Conservation (phyloP, 64 coral and sea anemone species). For the Stichodactyla helianthus region DNA sequence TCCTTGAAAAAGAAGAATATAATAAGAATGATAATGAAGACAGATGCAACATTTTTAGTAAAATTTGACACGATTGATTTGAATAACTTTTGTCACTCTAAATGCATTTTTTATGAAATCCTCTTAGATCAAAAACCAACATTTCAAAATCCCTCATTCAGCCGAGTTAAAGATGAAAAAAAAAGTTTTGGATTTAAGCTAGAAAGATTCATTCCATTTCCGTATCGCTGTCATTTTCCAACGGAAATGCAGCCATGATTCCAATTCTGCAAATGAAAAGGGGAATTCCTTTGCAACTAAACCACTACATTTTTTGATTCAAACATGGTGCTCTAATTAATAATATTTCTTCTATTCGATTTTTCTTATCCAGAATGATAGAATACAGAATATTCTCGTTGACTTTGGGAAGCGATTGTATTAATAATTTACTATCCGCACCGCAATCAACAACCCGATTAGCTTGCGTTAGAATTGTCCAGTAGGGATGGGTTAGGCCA, state of each 20-base stretch:
- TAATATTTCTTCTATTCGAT: no score
- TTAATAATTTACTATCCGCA: not conserved
- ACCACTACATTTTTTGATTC: no score
- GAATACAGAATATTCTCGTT: not conserved
- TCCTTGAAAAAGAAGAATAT: not conserved
- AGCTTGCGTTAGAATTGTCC: not conserved
- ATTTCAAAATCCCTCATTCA: not conserved
- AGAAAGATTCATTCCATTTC: no score
- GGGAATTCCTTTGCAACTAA: no score
- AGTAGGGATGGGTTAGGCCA: not conserved
- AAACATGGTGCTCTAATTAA: no score
- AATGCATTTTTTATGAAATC: not conserved
- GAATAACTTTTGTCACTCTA: not conserved
- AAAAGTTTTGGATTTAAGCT: not conserved
- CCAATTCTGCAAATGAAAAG: no score
- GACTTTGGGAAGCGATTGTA: not conserved
- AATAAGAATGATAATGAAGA: no score
- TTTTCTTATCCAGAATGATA: not conserved
- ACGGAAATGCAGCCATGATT: no score
- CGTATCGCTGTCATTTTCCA: no score
- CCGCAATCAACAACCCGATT: conserved; percentile 3
- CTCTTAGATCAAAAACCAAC: not conserved
- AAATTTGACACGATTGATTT: not conserved
- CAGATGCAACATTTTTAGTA: no score
- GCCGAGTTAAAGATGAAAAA: not conserved